These are phyloP conservation scores for Rhynchomys soricoides DNA, from an alignment of 2,113 vertebrate species.

Conservation along the genomic window DNA sequence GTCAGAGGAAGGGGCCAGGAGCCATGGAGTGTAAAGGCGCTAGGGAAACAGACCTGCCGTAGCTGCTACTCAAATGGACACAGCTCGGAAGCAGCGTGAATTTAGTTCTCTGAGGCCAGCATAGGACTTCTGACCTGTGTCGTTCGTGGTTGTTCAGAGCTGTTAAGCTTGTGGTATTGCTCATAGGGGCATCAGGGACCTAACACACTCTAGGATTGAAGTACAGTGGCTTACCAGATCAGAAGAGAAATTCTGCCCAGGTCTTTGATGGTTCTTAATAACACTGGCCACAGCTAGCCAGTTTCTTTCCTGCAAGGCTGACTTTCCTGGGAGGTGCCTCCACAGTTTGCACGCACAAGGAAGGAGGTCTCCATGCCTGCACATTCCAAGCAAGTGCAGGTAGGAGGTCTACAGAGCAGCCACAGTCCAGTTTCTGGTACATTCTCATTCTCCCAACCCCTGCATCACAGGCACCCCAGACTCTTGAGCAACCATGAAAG, in stretches of 20 bases:
- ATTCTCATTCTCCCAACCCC: rapidly evolving
- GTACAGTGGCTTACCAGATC: neutral
- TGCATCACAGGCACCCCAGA: neutral
- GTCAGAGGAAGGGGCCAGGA: neutral
- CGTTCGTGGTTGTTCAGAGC: neutral
- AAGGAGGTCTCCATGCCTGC: slow-evolving; percentile 1
- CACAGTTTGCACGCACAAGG: slow-evolving; percentile 45
- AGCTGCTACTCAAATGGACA: too few species aligned
- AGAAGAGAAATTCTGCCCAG: neutral
- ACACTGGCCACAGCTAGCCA: neutral
- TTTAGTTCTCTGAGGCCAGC: neutral
- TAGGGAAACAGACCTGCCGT: neutral
- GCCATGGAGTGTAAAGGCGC: neutral
- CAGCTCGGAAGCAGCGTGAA: neutral
- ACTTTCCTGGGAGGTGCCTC: slow-evolving; percentile 58
- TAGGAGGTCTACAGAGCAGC: slow-evolving; percentile 29
- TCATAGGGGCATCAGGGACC: neutral
- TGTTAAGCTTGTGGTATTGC: neutral
- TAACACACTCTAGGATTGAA: neutral
- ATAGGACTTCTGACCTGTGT: neutral
- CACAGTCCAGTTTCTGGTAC: neutral
- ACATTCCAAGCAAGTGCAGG: neutral
- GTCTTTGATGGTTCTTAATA: neutral
- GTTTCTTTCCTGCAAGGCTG: slow-evolving; percentile 66
- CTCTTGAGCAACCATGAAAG: neutral